These are phyloP conservation scores for Scomber colias DNA, from an alignment of 2,113 vertebrate species.

Conservation along the genomic window DNA sequence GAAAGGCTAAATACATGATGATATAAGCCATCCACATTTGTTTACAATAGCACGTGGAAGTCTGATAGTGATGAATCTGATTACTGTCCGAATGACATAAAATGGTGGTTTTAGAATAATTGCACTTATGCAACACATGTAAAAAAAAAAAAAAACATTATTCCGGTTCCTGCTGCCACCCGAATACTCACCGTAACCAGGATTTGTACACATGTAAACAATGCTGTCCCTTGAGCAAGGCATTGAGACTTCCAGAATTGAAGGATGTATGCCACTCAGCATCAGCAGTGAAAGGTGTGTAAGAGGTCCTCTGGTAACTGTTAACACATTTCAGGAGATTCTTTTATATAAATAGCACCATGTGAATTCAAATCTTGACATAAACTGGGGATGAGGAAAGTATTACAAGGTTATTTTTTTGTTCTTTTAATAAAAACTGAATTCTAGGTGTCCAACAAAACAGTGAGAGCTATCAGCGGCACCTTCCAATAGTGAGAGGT, in stretches of 20 bases:
- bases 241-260: not conserved
- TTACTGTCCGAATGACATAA: slow-evolving; percentile 25
- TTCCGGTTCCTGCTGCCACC: slow-evolving; percentile 16
- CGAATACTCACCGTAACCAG: slow-evolving; percentile 9
- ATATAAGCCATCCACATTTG: slow-evolving; percentile 5
- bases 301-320: not conserved
- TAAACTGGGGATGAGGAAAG: slow-evolving; percentile 4
- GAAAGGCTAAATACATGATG: slow-evolving; percentile 2
- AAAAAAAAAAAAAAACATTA: slow-evolving; percentile 23
- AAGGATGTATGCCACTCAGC: slow-evolving; percentile 2
- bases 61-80: slow-evolving; percentile 14
- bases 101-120: slow-evolving; percentile 25
- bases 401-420: slow-evolving; percentile 4
- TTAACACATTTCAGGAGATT: not conserved
- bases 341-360: slow-evolving; percentile 12
- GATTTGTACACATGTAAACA: slow-evolving; percentile 23
- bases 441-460: slow-evolving; percentile 24
- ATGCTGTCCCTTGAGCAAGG: not conserved
- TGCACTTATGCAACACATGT: slow-evolving; percentile 9
- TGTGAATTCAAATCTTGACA: slow-evolving; percentile 19
- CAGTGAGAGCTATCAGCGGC: slow-evolving; percentile 4
- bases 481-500: slow-evolving; percentile 33
- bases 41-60: slow-evolving; percentile 20
- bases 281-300: not conserved
- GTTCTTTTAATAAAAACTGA: slow-evolving; percentile 1